A percentile compares a stretch with the other conserved stretches of the same genome.
Conservation (phyloP, 2,113 vertebrate genomes). For the Chaetops frenatus region DNA sequence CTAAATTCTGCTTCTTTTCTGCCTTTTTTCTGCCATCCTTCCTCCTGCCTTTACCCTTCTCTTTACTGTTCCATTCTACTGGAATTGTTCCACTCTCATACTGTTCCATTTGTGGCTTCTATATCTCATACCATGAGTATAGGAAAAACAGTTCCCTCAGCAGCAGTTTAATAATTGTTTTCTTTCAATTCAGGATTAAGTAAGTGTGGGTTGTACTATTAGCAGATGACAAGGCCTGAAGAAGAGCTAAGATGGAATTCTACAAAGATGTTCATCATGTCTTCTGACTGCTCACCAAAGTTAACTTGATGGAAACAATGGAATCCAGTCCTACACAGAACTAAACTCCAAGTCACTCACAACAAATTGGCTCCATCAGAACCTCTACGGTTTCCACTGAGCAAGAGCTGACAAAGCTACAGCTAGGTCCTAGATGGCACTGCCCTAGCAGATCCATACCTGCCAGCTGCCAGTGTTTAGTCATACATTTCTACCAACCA, state of each 20-base stretch:
- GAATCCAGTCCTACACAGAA: not conserved
- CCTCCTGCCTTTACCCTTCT: not conserved
- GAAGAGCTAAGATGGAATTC: not conserved
- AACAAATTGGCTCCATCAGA: not conserved
- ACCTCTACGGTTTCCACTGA: not conserved
- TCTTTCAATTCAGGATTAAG: not conserved
- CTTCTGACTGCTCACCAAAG: not conserved
- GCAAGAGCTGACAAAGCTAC: not conserved
- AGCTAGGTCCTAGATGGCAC: not conserved
- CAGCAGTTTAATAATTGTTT: not conserved
- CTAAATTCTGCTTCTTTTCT: not conserved
- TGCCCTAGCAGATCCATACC: not conserved
- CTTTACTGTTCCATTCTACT: not conserved
- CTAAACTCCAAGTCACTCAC: not conserved
- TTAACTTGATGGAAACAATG: not conserved
- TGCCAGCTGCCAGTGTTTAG: not conserved
- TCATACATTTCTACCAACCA: not conserved
- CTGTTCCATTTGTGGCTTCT: not conserved
- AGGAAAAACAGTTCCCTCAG: not conserved
- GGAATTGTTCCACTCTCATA: not conserved
- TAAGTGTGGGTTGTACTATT: not conserved
- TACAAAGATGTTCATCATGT: not conserved
- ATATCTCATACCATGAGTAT: not conserved
- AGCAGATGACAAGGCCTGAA: not conserved
- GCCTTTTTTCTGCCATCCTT: not conserved